These are phyloP conservation scores for Oenanthe melanoleuca DNA, from an alignment of 2,113 vertebrate genomes.

Conservation along the genomic window DNA sequence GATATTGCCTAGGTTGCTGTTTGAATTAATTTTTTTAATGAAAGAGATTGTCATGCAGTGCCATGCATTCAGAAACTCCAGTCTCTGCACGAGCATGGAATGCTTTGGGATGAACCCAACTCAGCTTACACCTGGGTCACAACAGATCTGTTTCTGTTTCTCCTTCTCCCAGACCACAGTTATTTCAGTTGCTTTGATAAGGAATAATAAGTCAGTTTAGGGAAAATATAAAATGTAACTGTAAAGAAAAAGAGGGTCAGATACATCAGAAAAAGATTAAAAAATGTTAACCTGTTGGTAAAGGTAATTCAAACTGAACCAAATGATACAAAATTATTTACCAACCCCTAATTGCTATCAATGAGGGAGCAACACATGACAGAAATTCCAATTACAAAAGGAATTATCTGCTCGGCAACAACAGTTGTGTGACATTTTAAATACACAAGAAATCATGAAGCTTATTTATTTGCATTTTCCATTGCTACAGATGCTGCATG, in stretches of 20 bases:
- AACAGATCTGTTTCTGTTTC: background rate
- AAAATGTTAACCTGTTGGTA: background rate
- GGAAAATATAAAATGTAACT: background rate
- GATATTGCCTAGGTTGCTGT: background rate
- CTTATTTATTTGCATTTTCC: slow-evolving; percentile 77
- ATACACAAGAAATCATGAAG: slow-evolving; percentile 73
- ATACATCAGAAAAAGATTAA: background rate
- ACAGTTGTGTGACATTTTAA: slow-evolving; percentile 75
- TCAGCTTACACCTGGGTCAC: background rate
- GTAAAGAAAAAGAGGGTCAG: background rate
- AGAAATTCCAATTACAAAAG: slow-evolving; percentile 74
- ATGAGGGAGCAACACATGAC: slow-evolving; percentile 66
- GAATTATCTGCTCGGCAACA: slow-evolving; percentile 74
- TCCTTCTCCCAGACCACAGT: background rate
- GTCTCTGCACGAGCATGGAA: background rate
- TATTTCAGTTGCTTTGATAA: background rate
- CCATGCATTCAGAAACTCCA: background rate
- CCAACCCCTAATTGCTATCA: slow-evolving; percentile 69
- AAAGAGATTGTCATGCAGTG: background rate
- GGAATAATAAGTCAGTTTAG: background rate
- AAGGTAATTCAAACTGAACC: slow-evolving; percentile 16
- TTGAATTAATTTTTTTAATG: background rate
- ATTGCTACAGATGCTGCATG: slow-evolving; percentile 61
- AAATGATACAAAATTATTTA: slow-evolving; percentile 68
- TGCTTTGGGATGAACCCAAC: background rate